Evolutionary conservation across 2,113 vertebrate species (phyloP), one percentile per base, ranked within the genome.

Genomic region (Eidolon helvum): DNA sequence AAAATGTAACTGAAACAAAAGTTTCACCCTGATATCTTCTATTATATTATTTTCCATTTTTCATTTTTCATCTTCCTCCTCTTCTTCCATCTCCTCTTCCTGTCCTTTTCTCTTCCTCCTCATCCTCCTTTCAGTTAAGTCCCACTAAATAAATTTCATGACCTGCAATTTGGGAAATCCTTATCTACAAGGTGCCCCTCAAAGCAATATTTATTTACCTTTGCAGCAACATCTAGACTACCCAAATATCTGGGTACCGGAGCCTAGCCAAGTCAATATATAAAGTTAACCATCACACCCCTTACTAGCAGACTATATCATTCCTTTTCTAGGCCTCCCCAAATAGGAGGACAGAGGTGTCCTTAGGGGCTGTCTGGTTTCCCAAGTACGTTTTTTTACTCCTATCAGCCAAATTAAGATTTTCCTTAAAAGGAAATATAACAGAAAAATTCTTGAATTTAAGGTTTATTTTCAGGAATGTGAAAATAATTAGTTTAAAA

Each of bases 391-490:
- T 94, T 69, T 75, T 77, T 30, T 45, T 65, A 77, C 7, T 74
- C 84, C 28, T 55, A 21, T 66, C 12, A 63, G 57, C 14, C 50
- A 43, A 75, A 86, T 94, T 63, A 75, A 89, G 80, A 61, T 87
- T 85, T 79, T 61, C 55, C 66, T 78, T 57, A 89, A 65, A 83
- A 93, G n/a, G 68, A 87, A 87, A 83, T 94, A 45, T 55, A 87
- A 28, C 33, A 18, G 79, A 77, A 94, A 90, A 91, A 50, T 57
- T 66, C 26, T 87, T 90, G 83, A 69, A 71, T 82, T 50, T 77
- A 83, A 65, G 38, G 1, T 3, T 35, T 65, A 90, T 24, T 57
- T 38, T 57, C 33, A 63, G 53, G 26, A 79, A 77, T 30, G 84
- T 90, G 48, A 33, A 87, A 87, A 90, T 86, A 83, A 87, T 10